A percentile compares a stretch with the other conserved stretches of the same genome.
Evolutionary conservation across 53 echinoderm and acorn worm species (phyloP).

Genomic region (Apostichopus leukothele): DNA sequence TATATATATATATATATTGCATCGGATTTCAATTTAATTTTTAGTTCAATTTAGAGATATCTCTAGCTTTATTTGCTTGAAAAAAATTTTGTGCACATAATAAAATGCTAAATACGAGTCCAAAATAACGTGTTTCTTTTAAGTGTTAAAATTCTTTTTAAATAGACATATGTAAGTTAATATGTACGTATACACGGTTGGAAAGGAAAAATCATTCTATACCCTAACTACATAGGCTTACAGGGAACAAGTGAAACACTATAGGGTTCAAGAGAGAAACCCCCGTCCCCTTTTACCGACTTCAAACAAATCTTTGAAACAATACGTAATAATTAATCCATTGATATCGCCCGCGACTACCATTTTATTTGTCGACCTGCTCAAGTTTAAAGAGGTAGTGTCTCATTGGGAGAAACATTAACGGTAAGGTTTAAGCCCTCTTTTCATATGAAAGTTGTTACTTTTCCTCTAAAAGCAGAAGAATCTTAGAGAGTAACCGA

Average conservation of each 20-base stretch:
- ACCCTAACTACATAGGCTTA: no score
- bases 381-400: neutral
- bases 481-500: neutral
- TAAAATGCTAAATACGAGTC: no score
- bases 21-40: no score
- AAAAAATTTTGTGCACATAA: no score
- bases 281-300: constrained; percentile 1
- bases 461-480: neutral
- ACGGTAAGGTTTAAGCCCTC: neutral
- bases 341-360: neutral
- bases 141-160: no score
- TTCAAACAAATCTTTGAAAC: neutral
- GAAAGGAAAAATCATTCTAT: no score
- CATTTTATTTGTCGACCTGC: neutral
- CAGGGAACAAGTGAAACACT: neutral
- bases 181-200: no score
- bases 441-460: neutral
- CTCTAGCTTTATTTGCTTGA: no score
- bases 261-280: neutral
- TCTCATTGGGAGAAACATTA: neutral
- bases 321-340: neutral
- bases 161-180: no score
- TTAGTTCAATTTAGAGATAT: no score
- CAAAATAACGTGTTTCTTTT: no score
- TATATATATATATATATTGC: no score